A percentile compares a stretch with the other conserved stretches of the same genome.
These are phyloP conservation scores for Podarcis raffonei DNA, from an alignment of 2,113 vertebrate genomes.

Conservation along the genomic window DNA sequence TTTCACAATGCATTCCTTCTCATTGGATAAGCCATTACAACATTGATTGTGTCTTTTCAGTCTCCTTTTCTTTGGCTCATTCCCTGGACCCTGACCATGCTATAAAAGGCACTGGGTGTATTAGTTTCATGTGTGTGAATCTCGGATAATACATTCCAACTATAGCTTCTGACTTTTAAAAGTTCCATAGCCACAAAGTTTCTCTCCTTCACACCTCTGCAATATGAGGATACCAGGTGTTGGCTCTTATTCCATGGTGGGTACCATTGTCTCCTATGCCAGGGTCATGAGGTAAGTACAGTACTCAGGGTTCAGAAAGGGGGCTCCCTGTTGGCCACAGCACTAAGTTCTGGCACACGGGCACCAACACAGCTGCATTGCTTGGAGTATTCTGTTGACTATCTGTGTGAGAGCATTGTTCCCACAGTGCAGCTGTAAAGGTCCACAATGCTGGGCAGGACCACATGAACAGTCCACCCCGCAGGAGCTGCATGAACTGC, in stretches of 20 bases:
- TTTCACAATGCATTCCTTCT: neutral
- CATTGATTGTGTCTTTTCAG: neutral
- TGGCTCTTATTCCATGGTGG: neutral
- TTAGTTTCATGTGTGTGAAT: too few species aligned
- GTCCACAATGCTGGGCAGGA: neutral
- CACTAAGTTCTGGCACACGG: neutral
- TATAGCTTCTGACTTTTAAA: neutral
- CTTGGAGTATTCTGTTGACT: neutral
- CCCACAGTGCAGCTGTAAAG: neutral
- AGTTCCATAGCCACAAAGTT: neutral
- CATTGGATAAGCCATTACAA: too few species aligned
- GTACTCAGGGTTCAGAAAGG: neutral
- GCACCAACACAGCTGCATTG: neutral
- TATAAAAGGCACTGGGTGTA: neutral
- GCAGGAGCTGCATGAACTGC: neutral
- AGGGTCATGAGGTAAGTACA: neutral
- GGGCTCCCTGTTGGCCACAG: neutral
- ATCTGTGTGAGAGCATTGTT: neutral
- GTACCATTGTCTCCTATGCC: neutral
- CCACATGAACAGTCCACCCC: neutral
- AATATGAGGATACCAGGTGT: neutral
- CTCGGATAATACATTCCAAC: neutral
- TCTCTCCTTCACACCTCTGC: neutral
- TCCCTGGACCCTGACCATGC: too few species aligned
- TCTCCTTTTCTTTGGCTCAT: neutral